These are phyloP conservation scores for Tachuris rubrigastra DNA, from an alignment of 2,113 vertebrate genomes.

Conservation along the genomic window DNA sequence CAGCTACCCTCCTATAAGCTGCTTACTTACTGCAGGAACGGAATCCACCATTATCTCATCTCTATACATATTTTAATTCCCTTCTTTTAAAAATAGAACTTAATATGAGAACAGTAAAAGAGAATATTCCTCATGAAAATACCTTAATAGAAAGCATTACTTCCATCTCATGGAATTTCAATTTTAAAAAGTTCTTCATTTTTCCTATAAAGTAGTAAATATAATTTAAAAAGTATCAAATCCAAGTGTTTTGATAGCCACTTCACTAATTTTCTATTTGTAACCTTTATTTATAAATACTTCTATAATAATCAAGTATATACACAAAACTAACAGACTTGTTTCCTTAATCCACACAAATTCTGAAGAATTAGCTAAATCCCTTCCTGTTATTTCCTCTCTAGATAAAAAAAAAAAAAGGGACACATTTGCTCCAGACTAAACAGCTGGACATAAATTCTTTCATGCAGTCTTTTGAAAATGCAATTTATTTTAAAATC, in stretches of 20 bases:
- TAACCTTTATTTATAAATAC: not conserved
- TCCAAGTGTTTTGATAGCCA: not conserved
- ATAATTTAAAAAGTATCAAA: not conserved
- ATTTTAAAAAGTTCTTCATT: not conserved
- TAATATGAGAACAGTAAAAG: not conserved
- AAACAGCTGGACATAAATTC: not conserved
- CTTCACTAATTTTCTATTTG: not conserved
- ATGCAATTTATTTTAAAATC: not conserved
- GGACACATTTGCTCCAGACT: not conserved
- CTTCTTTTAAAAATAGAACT: not conserved
- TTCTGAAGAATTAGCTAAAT: slow-evolving; percentile 2
- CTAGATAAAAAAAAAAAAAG: not conserved
- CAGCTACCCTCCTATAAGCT: not conserved
- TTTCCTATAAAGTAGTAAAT: not conserved
- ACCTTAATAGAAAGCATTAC: not conserved
- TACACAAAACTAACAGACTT: not conserved
- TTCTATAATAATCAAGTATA: not conserved
- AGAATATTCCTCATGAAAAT: not conserved
- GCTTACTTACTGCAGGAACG: not conserved
- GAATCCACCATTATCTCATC: not conserved
- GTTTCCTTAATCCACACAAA: not conserved
- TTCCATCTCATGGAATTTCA: not conserved
- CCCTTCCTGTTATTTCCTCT: not conserved
- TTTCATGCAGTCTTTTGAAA: not conserved
- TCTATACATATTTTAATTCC: not conserved